phyloP scores from a whole-genome alignment of 2,888 invertebrate species.

The Nowickia ferox region DNA sequence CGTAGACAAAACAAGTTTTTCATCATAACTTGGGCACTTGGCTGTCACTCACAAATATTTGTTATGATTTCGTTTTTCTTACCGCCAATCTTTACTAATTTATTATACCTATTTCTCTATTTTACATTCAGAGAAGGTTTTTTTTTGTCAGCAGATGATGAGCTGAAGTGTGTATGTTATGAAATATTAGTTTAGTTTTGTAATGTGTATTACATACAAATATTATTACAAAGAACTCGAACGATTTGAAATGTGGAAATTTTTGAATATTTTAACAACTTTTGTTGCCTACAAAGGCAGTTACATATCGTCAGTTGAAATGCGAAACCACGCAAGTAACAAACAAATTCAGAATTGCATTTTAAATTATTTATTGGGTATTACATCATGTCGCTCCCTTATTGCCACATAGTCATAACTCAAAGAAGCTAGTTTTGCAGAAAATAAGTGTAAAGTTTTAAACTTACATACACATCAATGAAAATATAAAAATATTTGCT shows the following conservation, averaged over 20 bases:
- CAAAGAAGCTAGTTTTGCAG: no score
- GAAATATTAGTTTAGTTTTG: background rate
- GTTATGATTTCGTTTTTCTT: constrained; percentile 63
- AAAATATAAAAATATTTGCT: no score
- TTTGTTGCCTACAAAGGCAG: no score
- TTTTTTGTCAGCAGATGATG: background rate
- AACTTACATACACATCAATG: no score
- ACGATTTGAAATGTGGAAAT: background rate
- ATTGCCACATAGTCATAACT: no score
- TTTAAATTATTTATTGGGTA: no score
- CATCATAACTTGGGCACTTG: constrained; percentile 13
- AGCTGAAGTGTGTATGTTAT: background rate
- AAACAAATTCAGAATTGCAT: no score
- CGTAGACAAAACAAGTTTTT: constrained; percentile 30
- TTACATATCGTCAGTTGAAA: no score
- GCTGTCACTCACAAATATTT: constrained; percentile 68
- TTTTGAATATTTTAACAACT: background rate
- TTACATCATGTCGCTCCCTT: no score
- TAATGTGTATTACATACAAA: background rate
- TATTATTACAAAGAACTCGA: background rate
- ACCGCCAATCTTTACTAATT: constrained; percentile 46
- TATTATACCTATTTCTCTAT: background rate
- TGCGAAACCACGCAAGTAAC: no score
- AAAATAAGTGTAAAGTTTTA: no score
- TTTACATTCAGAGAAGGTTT: background rate